Evolutionary conservation across 2,113 vertebrate genomes (phyloP).

Genomic region (Actenoides hombroni): DNA sequence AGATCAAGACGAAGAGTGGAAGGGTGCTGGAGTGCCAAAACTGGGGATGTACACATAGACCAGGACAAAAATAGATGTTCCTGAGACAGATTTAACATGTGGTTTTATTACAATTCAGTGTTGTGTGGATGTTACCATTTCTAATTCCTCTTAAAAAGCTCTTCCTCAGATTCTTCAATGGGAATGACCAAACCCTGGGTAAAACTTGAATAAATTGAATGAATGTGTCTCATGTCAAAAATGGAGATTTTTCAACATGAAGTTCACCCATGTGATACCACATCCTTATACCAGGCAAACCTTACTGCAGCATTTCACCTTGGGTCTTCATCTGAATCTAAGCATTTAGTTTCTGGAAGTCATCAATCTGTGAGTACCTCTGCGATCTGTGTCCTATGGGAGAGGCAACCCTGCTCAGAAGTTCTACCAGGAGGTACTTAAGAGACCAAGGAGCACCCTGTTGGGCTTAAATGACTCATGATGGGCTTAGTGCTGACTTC

Average conservation of each 20-base stretch:
- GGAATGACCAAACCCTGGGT: neutral
- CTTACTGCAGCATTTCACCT: neutral
- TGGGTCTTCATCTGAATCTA: neutral
- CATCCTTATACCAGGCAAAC: neutral
- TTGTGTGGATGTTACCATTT: neutral
- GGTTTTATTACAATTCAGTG: neutral
- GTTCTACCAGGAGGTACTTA: rapidly evolving
- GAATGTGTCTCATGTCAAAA: neutral
- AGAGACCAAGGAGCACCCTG: neutral
- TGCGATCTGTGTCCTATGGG: neutral
- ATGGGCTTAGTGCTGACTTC: neutral
- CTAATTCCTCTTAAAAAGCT: neutral
- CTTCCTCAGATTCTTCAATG: neutral
- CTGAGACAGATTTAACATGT: neutral
- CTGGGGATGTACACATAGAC: neutral
- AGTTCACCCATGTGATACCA: neutral
- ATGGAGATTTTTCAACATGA: neutral
- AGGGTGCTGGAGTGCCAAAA: neutral
- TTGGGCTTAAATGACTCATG: rapidly evolving
- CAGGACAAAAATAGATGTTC: neutral
- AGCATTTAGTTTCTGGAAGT: neutral
- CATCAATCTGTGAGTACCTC: neutral
- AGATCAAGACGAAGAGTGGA: neutral
- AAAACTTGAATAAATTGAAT: neutral
- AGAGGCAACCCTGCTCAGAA: neutral